These are phyloP conservation scores for Diarsia rubi DNA, from an alignment of 2,888 invertebrate genomes.

Conservation along the genomic window DNA sequence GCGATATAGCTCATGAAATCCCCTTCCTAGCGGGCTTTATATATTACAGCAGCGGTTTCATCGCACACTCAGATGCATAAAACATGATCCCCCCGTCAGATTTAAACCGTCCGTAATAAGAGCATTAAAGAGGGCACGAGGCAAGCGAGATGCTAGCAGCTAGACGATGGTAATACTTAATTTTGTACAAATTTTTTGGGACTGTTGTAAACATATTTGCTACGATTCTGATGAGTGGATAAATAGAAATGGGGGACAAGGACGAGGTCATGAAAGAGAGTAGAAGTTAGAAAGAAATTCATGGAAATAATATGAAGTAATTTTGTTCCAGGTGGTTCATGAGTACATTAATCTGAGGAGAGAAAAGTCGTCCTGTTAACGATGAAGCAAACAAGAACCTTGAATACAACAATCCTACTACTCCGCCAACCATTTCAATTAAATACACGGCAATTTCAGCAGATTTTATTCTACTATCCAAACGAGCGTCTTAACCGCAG, in stretches of 20 bases:
- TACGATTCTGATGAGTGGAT: background rate
- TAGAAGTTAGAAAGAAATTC: background rate
- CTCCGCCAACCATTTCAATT: background rate
- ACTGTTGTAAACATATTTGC: slow-evolving; percentile 17
- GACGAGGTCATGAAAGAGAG: background rate
- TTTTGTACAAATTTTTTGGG: slow-evolving; percentile 63
- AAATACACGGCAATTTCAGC: background rate
- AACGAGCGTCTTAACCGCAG: slow-evolving; percentile 71
- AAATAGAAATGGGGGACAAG: background rate
- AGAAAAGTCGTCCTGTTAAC: background rate
- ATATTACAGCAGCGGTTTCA: slow-evolving; percentile 87
- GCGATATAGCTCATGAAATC: slow-evolving; percentile 84
- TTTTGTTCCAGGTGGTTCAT: background rate
- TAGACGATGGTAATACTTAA: slow-evolving; percentile 70
- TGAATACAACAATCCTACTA: background rate
- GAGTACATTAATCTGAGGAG: background rate
- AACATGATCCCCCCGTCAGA: slow-evolving; percentile 90
- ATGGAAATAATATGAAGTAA: background rate
- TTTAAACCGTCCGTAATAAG: slow-evolving; percentile 90
- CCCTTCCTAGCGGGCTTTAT: slow-evolving; percentile 84
- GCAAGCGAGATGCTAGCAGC: slow-evolving; percentile 72
- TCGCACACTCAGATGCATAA: slow-evolving; percentile 89
- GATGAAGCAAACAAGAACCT: background rate
- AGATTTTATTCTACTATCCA: slow-evolving; percentile 16
- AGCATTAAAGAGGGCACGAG: slow-evolving; percentile 84